These are phyloP conservation scores for Trochalopteron elliotii DNA, from an alignment of 2,113 vertebrate species.

Conservation along the genomic window DNA sequence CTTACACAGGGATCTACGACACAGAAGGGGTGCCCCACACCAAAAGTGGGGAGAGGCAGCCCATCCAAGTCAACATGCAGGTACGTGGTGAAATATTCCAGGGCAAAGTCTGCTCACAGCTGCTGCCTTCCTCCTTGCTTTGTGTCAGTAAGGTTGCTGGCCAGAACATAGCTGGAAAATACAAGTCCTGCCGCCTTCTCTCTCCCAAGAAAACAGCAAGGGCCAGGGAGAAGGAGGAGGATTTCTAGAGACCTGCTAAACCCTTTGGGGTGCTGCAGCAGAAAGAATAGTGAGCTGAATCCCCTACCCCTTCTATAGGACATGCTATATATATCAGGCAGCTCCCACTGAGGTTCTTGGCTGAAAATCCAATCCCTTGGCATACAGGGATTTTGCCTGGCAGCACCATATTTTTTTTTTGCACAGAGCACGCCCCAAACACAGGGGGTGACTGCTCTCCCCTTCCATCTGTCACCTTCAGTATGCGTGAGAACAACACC, in stretches of 20 bases:
- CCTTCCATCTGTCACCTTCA: not conserved
- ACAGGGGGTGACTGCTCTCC: not conserved
- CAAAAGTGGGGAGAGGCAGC: slow-evolving; percentile 93
- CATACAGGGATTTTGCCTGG: not conserved
- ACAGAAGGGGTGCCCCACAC: slow-evolving; percentile 93
- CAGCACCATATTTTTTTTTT: not conserved
- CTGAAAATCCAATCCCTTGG: not conserved
- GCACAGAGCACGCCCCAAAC: not conserved
- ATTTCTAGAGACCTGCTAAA: not conserved
- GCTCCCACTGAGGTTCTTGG: not conserved
- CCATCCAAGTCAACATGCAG: slow-evolving; percentile 92
- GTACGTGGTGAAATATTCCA: slow-evolving; percentile 61
- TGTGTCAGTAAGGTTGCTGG: not conserved
- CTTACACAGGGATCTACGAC: slow-evolving; percentile 86
- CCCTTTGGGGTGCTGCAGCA: not conserved
- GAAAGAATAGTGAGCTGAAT: not conserved
- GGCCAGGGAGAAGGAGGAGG: not conserved
- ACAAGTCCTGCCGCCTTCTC: not conserved
- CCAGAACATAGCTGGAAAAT: not conserved
- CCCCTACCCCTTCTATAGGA: not conserved
- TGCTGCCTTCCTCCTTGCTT: not conserved
- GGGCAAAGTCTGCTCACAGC: not conserved
- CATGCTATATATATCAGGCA: not conserved
- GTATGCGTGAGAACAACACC: not conserved
- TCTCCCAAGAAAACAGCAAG: not conserved